phyloP scores from a whole-genome alignment of 2,888 invertebrate genomes.

The Leucophenga maculata region DNA sequence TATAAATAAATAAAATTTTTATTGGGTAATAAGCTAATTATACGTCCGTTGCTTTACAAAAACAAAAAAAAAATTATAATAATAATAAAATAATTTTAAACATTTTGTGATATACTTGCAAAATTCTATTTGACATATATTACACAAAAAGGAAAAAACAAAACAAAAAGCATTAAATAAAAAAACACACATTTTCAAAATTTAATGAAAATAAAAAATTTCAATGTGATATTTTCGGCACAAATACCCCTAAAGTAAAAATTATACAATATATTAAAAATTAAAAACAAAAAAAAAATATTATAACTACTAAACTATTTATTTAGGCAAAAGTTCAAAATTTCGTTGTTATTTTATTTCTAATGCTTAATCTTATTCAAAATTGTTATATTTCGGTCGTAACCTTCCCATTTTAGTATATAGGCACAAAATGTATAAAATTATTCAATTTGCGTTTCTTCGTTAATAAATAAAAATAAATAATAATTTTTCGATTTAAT shows the following conservation, averaged over 20 bases:
- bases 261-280: conserved; percentile 27
- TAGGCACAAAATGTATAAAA: conserved; percentile 66
- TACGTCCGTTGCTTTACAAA: conserved; percentile 6
- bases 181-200: conserved; percentile 19
- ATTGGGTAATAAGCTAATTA: conserved; percentile 41
- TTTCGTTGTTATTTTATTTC: conserved; percentile 39
- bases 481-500: conserved; percentile 27
- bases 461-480: no score
- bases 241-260: conserved; percentile 45
- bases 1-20: conserved; percentile 42
- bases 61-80: conserved; percentile 20
- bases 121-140: conserved; percentile 63
- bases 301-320: conserved; percentile 38
- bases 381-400: conserved; percentile 67
- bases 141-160: conserved; percentile 35
- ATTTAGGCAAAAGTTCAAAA: conserved; percentile 44
- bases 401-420: conserved; percentile 5
- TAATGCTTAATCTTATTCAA: conserved; percentile 44
- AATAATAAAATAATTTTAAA: conserved; percentile 58
- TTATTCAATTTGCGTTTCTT: conserved; percentile 41
- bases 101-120: conserved; percentile 69
- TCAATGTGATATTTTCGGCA: conserved; percentile 68
- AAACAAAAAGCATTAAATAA: conserved; percentile 28
- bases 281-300: conserved; percentile 27
- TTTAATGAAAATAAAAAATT: conserved; percentile 27